These are phyloP conservation scores for Daphoenositta chrysoptera DNA, from an alignment of 2,113 vertebrate species.

Conservation along the genomic window DNA sequence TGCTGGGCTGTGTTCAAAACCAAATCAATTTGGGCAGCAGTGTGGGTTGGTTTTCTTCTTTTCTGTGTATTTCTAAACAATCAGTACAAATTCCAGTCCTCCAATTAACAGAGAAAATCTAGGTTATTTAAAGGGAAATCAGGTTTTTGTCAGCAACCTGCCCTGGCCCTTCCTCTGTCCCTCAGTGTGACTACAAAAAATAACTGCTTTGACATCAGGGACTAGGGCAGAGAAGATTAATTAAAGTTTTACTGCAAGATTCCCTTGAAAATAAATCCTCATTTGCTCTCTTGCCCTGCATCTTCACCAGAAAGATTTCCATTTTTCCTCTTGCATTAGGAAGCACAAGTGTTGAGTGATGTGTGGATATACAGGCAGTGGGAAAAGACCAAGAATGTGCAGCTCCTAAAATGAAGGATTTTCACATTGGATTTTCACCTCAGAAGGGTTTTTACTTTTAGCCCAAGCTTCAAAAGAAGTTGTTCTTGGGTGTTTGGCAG, in stretches of 20 bases:
- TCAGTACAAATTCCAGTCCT: neutral
- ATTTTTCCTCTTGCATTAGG: neutral
- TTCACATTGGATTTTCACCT: neutral
- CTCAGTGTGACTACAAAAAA: neutral
- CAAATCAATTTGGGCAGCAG: neutral
- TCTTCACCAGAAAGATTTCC: neutral
- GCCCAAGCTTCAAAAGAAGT: neutral
- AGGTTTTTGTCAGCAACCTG: neutral
- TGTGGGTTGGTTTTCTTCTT: neutral
- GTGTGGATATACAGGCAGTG: neutral
- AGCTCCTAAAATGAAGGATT: neutral
- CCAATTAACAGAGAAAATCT: neutral
- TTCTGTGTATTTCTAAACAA: neutral
- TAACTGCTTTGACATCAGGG: neutral
- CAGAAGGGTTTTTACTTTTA: neutral
- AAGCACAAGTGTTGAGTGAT: neutral
- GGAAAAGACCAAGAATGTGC: neutral
- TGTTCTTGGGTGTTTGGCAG: neutral
- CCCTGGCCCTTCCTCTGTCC: neutral
- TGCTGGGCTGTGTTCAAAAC: neutral
- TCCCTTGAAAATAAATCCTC: neutral
- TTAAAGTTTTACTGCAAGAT: neutral
- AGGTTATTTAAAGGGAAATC: neutral
- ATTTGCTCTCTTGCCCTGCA: neutral
- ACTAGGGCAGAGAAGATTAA: neutral